Evolutionary conservation across 2,113 vertebrate genomes (phyloP).

Genomic region (Etia nguti): DNA sequence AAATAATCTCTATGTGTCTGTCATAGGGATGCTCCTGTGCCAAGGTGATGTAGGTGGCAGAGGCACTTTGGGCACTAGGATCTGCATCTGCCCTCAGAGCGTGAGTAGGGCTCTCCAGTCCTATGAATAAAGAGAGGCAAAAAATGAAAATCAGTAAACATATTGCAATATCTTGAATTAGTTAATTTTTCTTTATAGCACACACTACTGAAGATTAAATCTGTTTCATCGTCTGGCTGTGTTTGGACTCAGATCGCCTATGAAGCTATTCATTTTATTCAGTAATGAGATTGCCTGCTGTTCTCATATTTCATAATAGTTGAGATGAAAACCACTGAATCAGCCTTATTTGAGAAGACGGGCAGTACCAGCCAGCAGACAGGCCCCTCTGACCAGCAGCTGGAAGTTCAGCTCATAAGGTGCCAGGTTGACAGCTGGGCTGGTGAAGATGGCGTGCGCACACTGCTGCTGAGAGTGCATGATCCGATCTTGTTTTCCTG

Average conservation of each 20-base stretch:
- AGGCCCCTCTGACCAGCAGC: slow-evolving; percentile 92
- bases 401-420: slow-evolving; percentile 91
- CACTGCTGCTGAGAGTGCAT: slow-evolving; percentile 49
- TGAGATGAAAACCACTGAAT: neutral
- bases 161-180: neutral
- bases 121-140: slow-evolving; percentile 45
- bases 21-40: slow-evolving; percentile 87
- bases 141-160: neutral
- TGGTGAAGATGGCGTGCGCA: slow-evolving; percentile 76
- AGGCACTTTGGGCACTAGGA: slow-evolving; percentile 87
- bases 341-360: neutral
- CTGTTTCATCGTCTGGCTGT: neutral
- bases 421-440: slow-evolving; percentile 80
- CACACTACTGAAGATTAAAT: neutral
- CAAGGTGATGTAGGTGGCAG: slow-evolving; percentile 88
- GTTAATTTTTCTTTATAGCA: neutral
- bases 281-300: neutral
- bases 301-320: neutral
- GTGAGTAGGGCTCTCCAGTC: slow-evolving; percentile 92
- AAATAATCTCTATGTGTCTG: slow-evolving; percentile 87
- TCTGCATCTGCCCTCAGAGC: slow-evolving; percentile 87
- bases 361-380: slow-evolving; percentile 86
- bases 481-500: slow-evolving; percentile 66
- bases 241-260: neutral
- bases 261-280: neutral